Evolutionary conservation across 2,888 invertebrate species (phyloP).

Genomic region (Lamproptera curius): DNA sequence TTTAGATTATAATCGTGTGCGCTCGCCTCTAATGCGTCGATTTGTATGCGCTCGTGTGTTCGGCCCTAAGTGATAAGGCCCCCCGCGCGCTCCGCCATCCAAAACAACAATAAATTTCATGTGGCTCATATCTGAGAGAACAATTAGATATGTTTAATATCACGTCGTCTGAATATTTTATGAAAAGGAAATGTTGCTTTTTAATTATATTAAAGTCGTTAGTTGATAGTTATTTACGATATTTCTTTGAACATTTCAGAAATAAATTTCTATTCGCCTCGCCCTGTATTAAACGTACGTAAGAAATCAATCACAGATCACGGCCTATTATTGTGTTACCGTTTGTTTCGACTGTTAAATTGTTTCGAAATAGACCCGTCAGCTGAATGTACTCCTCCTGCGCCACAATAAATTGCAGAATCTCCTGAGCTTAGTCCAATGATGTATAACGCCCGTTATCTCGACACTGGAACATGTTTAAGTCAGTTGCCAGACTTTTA

Average conservation of each 20-base stretch:
- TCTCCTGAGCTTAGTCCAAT: neutral
- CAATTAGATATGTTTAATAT: conserved; percentile 12
- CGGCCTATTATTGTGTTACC: no score
- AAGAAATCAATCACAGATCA: no score
- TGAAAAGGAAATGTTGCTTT: neutral
- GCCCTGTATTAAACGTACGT: no score
- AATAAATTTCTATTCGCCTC: no score
- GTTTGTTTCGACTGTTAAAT: neutral
- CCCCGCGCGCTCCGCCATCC: conserved; percentile 23
- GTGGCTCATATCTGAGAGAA: conserved; percentile 11
- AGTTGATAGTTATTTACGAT: no score
- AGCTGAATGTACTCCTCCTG: neutral
- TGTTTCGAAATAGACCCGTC: neutral
- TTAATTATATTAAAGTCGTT: no score
- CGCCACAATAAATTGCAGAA: neutral
- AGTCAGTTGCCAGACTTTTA: neutral
- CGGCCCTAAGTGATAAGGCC: conserved; percentile 49
- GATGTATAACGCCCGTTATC: neutral
- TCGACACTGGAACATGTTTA: neutral
- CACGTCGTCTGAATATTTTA: neutral
- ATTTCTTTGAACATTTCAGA: no score
- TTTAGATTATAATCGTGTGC: conserved; percentile 53
- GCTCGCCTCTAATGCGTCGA: conserved; percentile 55
- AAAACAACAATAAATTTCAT: neutral
- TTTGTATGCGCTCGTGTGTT: conserved; percentile 65